Evolutionary conservation across 2,888 invertebrate genomes (phyloP).

Genomic region (Cancer borealis): DNA sequence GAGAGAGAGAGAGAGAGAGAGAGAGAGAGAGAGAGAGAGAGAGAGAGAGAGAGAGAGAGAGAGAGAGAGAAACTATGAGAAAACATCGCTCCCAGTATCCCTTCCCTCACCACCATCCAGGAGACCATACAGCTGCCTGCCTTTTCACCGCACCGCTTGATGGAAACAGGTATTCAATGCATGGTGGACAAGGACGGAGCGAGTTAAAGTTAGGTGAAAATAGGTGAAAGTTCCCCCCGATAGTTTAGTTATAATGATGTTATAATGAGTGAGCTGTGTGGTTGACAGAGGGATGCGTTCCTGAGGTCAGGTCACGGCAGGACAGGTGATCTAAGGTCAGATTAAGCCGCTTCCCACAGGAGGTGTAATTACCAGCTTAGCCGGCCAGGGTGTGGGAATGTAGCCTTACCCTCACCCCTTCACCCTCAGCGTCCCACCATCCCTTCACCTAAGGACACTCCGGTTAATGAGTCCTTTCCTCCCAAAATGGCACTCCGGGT

Average conservation of each 20-base stretch:
- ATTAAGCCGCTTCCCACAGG: too few relatives aligned
- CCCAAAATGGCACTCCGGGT: not conserved
- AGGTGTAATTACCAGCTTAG: too few relatives aligned
- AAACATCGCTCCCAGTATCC: not conserved
- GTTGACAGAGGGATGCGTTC: too few relatives aligned
- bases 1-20: slow-evolving; percentile 32
- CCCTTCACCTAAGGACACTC: not conserved
- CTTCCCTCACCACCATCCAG: not conserved
- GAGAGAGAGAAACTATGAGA: not conserved
- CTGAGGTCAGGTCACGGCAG: too few relatives aligned
- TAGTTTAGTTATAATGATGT: too few relatives aligned
- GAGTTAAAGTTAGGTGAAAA: not conserved
- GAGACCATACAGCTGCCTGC: not conserved
- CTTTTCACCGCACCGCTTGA: not conserved
- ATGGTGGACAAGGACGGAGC: not conserved
- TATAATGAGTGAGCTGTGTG: too few relatives aligned
- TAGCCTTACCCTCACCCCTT: not conserved
- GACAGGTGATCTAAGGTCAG: too few relatives aligned
- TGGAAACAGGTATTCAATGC: not conserved
- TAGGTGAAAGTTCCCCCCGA: not conserved
- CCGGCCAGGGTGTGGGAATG: too few relatives aligned
- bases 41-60: slow-evolving; percentile 31
- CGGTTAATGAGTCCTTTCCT: not conserved
- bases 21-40: not conserved
- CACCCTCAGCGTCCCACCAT: not conserved